Percentiles rank a stretch among this genome's conserved stretches.
These are phyloP conservation scores for Sitobion miscanthi DNA, from an alignment of 1,140 invertebrate species.

Conservation along the genomic window DNA sequence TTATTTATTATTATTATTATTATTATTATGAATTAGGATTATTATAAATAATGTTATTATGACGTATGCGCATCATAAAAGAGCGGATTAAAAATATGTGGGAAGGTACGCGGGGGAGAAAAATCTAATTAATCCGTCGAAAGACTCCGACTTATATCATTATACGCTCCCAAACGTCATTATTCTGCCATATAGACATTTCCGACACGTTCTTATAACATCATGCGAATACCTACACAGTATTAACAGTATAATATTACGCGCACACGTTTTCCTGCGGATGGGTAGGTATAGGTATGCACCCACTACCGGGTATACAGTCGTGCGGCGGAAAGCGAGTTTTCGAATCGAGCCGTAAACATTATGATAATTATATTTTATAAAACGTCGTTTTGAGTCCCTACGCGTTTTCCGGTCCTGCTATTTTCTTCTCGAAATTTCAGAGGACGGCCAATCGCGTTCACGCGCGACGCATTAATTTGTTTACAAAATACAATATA, in stretches of 20 bases:
- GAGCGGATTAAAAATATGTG: not conserved
- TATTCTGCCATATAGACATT: not conserved
- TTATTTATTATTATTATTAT: not conserved
- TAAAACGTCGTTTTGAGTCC: not conserved
- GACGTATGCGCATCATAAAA: not conserved
- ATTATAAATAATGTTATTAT: too few species aligned
- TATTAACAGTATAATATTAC: not conserved
- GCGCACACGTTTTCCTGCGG: not conserved
- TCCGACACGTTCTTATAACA: not conserved
- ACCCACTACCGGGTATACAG: too few species aligned
- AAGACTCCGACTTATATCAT: not conserved
- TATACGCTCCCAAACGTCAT: not conserved
- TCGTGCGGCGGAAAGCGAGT: not conserved
- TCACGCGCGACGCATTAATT: too few species aligned
- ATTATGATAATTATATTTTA: not conserved
- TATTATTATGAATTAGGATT: too few species aligned
- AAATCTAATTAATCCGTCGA: not conserved
- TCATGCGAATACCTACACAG: not conserved
- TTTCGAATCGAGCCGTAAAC: not conserved
- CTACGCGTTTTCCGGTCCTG: not conserved
- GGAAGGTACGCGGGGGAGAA: not conserved
- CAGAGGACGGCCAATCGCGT: too few species aligned
- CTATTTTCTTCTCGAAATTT: not conserved
- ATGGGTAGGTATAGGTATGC: too few species aligned
- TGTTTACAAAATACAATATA: too few species aligned